These are phyloP conservation scores for Pholis gunnellus DNA, from an alignment of 2,113 vertebrate genomes.

Conservation along the genomic window DNA sequence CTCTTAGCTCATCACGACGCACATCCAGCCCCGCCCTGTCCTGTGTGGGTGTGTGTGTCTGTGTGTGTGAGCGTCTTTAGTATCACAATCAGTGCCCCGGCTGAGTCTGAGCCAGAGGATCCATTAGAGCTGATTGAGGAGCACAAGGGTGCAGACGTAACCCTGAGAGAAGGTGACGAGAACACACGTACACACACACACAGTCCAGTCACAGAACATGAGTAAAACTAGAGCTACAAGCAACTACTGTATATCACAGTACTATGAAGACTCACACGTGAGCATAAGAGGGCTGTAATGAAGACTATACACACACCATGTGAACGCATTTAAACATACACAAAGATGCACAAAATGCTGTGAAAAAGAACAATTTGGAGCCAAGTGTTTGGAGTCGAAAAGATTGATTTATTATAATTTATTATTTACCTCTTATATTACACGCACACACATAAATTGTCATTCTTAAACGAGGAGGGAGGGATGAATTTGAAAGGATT, in stretches of 20 bases:
- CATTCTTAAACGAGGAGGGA: neutral
- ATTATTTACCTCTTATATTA: neutral
- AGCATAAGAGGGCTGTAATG: neutral
- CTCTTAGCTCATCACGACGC: slow-evolving; percentile 70
- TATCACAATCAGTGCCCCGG: slow-evolving; percentile 61
- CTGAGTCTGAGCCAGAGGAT: slow-evolving; percentile 81
- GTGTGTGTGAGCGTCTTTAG: slow-evolving; percentile 47
- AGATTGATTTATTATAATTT: neutral
- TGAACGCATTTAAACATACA: neutral
- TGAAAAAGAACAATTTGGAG: neutral
- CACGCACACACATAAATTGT: neutral
- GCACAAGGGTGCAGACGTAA: slow-evolving; percentile 75
- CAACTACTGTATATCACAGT: neutral
- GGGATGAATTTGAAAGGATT: neutral
- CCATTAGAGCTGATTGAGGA: slow-evolving; percentile 85
- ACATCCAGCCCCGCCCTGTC: slow-evolving; percentile 55
- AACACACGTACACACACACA: slow-evolving; percentile 30
- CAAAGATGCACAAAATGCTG: neutral
- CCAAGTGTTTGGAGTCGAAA: neutral
- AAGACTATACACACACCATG: neutral
- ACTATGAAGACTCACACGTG: neutral
- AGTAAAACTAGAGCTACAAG: slow-evolving; percentile 1
- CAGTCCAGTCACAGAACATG: slow-evolving; percentile 12
- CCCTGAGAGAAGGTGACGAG: slow-evolving; percentile 80
- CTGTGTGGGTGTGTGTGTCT: slow-evolving; percentile 27